Conservation (phyloP, 2,888 invertebrate species). For the Notodonta dromedarius region DNA sequence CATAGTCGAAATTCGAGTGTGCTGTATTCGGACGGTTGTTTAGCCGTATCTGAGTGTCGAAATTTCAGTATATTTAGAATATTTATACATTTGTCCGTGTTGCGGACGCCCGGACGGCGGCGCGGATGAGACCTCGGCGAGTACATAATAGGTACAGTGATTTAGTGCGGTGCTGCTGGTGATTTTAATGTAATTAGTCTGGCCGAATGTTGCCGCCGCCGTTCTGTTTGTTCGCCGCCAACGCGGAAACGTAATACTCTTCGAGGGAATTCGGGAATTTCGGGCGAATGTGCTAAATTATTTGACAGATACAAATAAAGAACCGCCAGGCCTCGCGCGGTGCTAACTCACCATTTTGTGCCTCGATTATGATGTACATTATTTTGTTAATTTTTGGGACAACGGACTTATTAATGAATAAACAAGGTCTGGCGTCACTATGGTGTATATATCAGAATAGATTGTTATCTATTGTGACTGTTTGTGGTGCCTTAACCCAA, state of each 20-base stretch:
- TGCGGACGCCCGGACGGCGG: constrained; percentile 54
- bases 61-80: constrained; percentile 81
- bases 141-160: constrained; percentile 79
- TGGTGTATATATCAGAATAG: too few relatives aligned
- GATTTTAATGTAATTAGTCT: constrained; percentile 80
- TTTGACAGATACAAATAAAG: constrained; percentile 42
- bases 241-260: constrained; percentile 45
- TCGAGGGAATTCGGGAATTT: constrained; percentile 41
- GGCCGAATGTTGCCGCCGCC: constrained; percentile 64
- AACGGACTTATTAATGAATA: not conserved
- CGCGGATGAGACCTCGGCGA: constrained; percentile 71
- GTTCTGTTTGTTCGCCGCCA: constrained; percentile 60
- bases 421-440: not conserved
- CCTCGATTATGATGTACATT: constrained; percentile 7
- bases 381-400: constrained; percentile 8
- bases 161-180: constrained; percentile 74
- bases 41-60: constrained; percentile 35
- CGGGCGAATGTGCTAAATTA: constrained; percentile 37
- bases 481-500: too few relatives aligned
- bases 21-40: constrained; percentile 11
- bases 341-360: constrained; percentile 26
- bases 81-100: constrained; percentile 79
- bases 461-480: too few relatives aligned
- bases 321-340: constrained; percentile 23
- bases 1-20: constrained; percentile 33